Percentiles rank a stretch among this genome's conserved stretches.
phyloP scores from a whole-genome alignment of 2,888 invertebrate species.

The Nebria brevicollis region DNA sequence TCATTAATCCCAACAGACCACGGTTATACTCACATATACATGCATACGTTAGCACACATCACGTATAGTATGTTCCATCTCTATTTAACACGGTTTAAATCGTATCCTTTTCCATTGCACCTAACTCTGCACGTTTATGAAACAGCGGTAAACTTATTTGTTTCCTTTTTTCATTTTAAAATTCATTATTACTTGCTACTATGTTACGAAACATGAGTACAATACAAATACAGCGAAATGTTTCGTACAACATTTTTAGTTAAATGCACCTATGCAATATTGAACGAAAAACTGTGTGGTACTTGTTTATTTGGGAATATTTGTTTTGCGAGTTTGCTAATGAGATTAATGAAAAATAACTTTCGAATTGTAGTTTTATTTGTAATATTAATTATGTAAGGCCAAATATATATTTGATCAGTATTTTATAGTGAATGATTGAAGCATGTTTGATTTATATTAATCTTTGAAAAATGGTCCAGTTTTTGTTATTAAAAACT shows the following conservation, averaged over 20 bases:
- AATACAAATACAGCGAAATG: neutral
- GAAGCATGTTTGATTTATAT: no score
- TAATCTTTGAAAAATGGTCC: no score
- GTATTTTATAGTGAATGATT: no score
- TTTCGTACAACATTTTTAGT: neutral
- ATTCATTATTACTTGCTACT: neutral
- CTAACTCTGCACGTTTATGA: neutral
- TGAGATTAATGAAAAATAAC: no score
- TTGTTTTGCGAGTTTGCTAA: no score
- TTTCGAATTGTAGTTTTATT: no score
- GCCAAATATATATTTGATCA: no score
- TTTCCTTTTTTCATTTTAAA: neutral
- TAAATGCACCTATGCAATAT: neutral
- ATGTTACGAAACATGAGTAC: neutral
- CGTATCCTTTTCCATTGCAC: neutral
- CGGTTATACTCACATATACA: neutral
- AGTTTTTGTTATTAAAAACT: no score
- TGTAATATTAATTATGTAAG: no score
- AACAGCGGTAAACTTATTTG: neutral
- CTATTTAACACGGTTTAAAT: neutral
- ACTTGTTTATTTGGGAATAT: no score
- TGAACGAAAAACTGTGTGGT: neutral
- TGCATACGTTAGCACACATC: neutral
- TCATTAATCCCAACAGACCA: slow-evolving; percentile 34
- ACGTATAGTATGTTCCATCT: neutral